Percentiles rank a stretch among this genome's conserved stretches.
These are phyloP conservation scores for Andrena bucephala DNA, from an alignment of 2,888 invertebrate genomes.

Conservation along the genomic window DNA sequence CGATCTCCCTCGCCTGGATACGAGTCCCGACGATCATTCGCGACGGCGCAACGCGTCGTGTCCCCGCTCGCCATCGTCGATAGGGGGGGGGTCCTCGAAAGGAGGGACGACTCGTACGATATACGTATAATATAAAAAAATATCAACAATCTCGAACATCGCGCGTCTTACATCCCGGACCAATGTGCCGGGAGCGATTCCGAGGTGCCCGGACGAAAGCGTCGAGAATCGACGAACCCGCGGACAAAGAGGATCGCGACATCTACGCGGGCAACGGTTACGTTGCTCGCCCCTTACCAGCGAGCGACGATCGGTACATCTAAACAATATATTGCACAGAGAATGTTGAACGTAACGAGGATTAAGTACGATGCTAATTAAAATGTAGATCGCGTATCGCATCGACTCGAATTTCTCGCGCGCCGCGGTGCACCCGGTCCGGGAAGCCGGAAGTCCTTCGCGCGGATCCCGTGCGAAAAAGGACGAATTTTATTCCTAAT, in stretches of 20 bases:
- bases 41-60: conserved; percentile 6
- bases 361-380: conserved; percentile 49
- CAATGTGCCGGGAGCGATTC: neutral
- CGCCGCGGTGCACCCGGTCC: neutral
- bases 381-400: conserved; percentile 22
- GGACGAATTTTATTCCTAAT: conserved; percentile 66
- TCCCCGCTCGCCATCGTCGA: conserved; percentile 20
- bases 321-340: conserved; percentile 57
- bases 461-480: conserved; percentile 62
- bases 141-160: conserved; percentile 80
- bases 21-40: conserved; percentile 8
- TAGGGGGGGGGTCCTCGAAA: conserved; percentile 35
- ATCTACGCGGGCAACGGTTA: neutral
- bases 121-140: conserved; percentile 78
- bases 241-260: neutral
- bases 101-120: conserved; percentile 56
- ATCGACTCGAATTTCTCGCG: conserved; percentile 28
- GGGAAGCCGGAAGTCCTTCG: conserved; percentile 37
- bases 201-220: neutral
- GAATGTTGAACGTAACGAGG: conserved; percentile 37
- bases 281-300: neutral
- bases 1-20: conserved; percentile 6
- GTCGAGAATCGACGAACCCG: neutral
- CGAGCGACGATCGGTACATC: conserved; percentile 15
- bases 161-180: conserved; percentile 51